Base-by-base conservation (phyloP, 2,113 vertebrate genomes). In the Eclectus roratus region DNA sequence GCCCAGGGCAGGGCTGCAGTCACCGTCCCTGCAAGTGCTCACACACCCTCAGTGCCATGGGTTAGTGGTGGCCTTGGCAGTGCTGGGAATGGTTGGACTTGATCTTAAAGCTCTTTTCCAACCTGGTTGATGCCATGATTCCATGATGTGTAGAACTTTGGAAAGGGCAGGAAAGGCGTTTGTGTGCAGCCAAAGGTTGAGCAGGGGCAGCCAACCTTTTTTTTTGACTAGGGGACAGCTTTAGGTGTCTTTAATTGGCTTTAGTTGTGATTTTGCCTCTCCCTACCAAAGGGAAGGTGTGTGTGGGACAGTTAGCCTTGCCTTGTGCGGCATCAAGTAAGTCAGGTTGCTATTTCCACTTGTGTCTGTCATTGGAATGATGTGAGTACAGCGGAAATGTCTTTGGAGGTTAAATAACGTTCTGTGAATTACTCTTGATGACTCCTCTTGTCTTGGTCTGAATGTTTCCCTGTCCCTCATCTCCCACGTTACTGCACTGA, bases 291-390 rank as follows among this genome's bases (percentile, higher is more conserved):
- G 39, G 46, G 13, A 52, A 24, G 20, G 5, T 33, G 0, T 19
- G 1, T 13, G 49, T 1, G 20, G 35, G 61, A 15, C 23, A 14
- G 18, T 9, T 41, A 23, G 39, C 11, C n/a, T 33, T 25, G 4
- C 0, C 1, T 7, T 35, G 39, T 24, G 25, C 39, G 28, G 56
- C 33, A 24, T 35, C 3, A 16, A 58, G 56, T 15, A 16, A 35
- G 21, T 24, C 33, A 37, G 10, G 7, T 80, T 65, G 80, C 55
- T 71, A 0, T 84, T 46, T 68, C 58, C 25, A 5, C 37, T 46
- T 17, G 2, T 5, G 2, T 85, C 24, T 41, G 21, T 50, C 29
- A 0, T 1, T 68, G 60, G 25, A 49, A 17, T 41, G 33, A 2
- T 1, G 27, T 44, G 35, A 3, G 17, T 63, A 6, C 1, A 37